Evolutionary conservation across 2,113 vertebrate genomes (phyloP).

Genomic region (Scatophagus argus): DNA sequence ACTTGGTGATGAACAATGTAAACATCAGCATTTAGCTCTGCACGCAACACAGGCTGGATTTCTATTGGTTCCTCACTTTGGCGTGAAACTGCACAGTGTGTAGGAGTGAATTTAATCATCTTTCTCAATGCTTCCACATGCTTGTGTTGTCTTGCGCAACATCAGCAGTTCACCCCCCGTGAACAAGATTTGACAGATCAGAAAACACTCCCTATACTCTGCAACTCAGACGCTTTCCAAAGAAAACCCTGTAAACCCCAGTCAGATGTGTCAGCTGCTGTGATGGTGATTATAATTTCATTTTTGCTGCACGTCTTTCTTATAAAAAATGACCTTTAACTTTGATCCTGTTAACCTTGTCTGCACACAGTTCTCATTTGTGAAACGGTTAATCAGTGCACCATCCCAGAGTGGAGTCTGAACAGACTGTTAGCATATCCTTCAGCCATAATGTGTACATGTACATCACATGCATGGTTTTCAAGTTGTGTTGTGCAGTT

Average conservation of each 20-base stretch:
- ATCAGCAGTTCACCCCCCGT: constrained; percentile 50
- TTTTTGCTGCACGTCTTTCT: neutral
- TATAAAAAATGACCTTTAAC: neutral
- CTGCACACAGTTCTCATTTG: neutral
- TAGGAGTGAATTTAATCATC: constrained; percentile 39
- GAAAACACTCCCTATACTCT: constrained; percentile 40
- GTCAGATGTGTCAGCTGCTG: neutral
- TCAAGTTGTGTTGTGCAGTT: no score
- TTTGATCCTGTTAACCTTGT: neutral
- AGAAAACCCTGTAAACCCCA: constrained; percentile 5
- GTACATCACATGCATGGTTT: neutral
- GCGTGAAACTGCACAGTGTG: constrained; percentile 18
- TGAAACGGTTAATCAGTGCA: neutral
- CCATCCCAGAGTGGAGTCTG: neutral
- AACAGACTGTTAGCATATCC: neutral
- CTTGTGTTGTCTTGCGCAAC: constrained; percentile 50
- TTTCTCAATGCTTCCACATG: constrained; percentile 28
- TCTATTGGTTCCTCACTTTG: neutral
- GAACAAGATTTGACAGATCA: constrained; percentile 54
- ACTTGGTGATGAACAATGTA: no score
- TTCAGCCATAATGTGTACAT: neutral
- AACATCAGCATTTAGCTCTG: no score
- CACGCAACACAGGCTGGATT: no score
- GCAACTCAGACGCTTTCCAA: constrained; percentile 11
- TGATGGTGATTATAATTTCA: neutral